Base-by-base conservation (phyloP, 2,113 vertebrate species). In the Coregonus clupeaformis region DNA sequence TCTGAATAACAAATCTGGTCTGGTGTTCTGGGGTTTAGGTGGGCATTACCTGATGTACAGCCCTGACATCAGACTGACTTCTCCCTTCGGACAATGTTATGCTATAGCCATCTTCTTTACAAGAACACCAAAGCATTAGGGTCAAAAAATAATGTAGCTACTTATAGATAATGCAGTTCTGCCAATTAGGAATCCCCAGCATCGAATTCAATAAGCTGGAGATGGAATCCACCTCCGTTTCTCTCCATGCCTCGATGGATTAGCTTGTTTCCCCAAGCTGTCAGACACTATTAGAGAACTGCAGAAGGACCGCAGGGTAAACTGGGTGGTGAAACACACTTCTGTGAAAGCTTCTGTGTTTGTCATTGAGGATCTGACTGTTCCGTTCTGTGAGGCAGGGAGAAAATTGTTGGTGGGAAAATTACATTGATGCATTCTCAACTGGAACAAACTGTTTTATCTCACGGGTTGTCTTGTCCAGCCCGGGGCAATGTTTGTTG, bases 131-230 rank as follows among this genome's bases (percentile, higher is more conserved):
- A 24, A 25, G 14, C 12, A 75, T 25, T 74, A 57, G 76, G 78
- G 80, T 67, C 82, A 76, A 72, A 71, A 65, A 11, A 79, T 73
- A 67, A n/a, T 80, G 85, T 86, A 83, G 80, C 87, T 84, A 80
- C 63, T 0, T 55, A 55, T 75, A 12, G 36, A 42, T 42, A 42
- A 42, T 42, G 78, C 64, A 82, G 78, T 82, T 78, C 74, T 75
- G 77, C 84, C 74, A 82, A 84, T 87, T 84, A 68, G 42, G 79
- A 84, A 29, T 82, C 86, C 90, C 89, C 86, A 82, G 82, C 86
- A 86, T 84, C 81, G 57, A 70, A 82, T 84, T 83, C 84, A 88
- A 92, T 92, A 88, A 89, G 72, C 72, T 16, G 83, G 65, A 79
- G 77, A 78, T 89, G 81, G 86, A 88, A 87, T 81, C 80, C 78